Conservation (phyloP, 2,113 vertebrate genomes). For the Tachysurus fulvidraco region DNA sequence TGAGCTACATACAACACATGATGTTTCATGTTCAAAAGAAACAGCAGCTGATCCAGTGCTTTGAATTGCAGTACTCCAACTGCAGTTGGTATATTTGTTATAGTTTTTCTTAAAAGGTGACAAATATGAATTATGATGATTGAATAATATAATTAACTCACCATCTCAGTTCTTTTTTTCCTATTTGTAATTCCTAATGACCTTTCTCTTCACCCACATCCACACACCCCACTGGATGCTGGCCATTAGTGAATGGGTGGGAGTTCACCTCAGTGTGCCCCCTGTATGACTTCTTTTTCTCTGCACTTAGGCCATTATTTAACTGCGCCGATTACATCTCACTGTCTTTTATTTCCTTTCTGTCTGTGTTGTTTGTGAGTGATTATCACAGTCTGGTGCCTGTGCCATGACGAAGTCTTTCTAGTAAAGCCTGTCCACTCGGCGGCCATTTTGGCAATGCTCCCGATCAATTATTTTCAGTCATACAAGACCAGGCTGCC, state of each 20-base stretch:
- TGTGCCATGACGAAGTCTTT: conserved; percentile 39
- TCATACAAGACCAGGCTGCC: neutral
- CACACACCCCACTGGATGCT: conserved; percentile 28
- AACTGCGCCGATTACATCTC: conserved; percentile 50
- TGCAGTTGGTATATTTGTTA: neutral
- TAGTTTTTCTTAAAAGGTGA: neutral
- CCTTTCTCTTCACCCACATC: conserved; percentile 28
- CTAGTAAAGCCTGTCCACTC: conserved; percentile 3
- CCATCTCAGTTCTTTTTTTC: conserved; percentile 5
- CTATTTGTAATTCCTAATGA: conserved; percentile 13
- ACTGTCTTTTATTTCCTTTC: conserved; percentile 45
- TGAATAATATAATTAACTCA: conserved; percentile 7
- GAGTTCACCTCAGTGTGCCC: conserved; percentile 52
- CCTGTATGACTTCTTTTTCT: conserved; percentile 46
- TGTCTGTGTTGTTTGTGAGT: conserved; percentile 52
- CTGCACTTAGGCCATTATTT: conserved; percentile 45
- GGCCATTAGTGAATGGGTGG: conserved; percentile 43
- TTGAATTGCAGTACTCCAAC: neutral
- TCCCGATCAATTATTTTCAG: neutral
- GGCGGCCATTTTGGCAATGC: too few species aligned
- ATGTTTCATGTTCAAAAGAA: neutral
- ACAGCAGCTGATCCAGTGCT: neutral
- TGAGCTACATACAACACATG: neutral
- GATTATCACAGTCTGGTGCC: conserved; percentile 58
- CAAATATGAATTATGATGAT: conserved; percentile 2